Conservation (phyloP, 2,113 vertebrate species). For the Gobiocypris rarus region DNA sequence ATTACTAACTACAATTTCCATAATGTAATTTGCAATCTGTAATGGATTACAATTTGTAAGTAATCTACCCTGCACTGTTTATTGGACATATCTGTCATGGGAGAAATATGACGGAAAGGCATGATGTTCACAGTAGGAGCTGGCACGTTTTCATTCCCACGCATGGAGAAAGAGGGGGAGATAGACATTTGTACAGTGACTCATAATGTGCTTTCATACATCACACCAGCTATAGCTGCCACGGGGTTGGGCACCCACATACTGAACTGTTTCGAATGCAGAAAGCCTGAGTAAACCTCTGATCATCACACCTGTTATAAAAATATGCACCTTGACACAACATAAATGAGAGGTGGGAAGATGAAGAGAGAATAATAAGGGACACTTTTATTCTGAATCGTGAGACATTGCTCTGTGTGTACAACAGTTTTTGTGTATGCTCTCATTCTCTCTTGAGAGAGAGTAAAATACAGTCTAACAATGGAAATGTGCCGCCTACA, state of each 20-base stretch:
- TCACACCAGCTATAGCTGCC: constrained; percentile 6
- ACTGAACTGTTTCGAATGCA: constrained; percentile 28
- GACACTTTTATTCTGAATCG: neutral
- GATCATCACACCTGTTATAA: constrained; percentile 5
- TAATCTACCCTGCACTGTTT: neutral
- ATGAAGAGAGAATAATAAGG: neutral
- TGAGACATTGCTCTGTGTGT: neutral
- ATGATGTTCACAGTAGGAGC: constrained; percentile 14
- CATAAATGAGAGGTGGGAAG: neutral
- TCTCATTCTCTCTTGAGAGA: neutral
- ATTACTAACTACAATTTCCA: too few species aligned
- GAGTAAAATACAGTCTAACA: constrained; percentile 10
- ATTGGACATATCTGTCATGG: neutral
- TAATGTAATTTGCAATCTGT: too few species aligned
- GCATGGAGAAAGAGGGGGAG: constrained; percentile 7
- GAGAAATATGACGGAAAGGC: constrained; percentile 20
- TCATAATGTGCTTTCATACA: constrained; percentile 11
- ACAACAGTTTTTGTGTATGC: neutral
- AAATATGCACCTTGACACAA: constrained; percentile 29
- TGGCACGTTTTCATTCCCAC: constrained; percentile 31
- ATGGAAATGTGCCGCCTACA: constrained; percentile 12
- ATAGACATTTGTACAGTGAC: constrained; percentile 39
- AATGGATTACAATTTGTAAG: too few species aligned
- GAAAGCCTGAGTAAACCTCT: constrained; percentile 17
- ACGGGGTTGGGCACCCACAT: constrained; percentile 7